Evolutionary conservation across 2,888 invertebrate species (phyloP).

Genomic region (Prenolepis imparis): DNA sequence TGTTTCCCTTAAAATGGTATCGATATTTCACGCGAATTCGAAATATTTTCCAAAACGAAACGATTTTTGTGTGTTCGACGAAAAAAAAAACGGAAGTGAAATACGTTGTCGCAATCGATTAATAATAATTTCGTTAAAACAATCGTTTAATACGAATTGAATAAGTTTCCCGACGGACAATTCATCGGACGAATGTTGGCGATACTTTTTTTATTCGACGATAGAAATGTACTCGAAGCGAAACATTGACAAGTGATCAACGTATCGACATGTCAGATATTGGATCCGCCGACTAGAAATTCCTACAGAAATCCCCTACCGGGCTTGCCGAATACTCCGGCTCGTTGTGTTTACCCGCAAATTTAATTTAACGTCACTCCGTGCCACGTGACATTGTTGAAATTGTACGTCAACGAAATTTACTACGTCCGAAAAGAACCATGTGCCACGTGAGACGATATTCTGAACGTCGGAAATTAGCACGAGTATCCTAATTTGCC

Average conservation of each 20-base stretch:
- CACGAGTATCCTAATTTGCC: constrained; percentile 2
- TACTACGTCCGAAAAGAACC: constrained; percentile 51
- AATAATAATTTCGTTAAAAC: background rate
- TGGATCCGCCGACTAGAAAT: constrained; percentile 65
- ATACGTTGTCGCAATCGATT: background rate
- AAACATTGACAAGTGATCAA: constrained; percentile 65
- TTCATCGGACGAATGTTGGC: background rate
- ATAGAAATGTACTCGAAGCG: constrained; percentile 41
- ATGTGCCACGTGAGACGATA: constrained; percentile 17
- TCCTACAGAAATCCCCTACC: constrained; percentile 58
- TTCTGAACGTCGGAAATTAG: constrained; percentile 27
- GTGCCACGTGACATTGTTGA: constrained; percentile 67
- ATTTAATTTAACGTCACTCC: constrained; percentile 76
- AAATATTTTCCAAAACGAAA: constrained; percentile 2
- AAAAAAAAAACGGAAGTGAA: background rate
- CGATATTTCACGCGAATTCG: constrained; percentile 16
- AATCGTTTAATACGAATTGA: background rate
- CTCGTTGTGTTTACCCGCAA: constrained; percentile 57
- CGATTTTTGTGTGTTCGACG: background rate
- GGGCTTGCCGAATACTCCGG: constrained; percentile 44
- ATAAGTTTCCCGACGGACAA: background rate
- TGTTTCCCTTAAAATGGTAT: background rate
- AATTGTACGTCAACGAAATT: constrained; percentile 73
- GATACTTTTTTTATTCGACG: background rate
- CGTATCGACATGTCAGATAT: constrained; percentile 66